These are phyloP conservation scores for Cheilosia pagana DNA, from an alignment of 2,888 invertebrate genomes.

Conservation along the genomic window DNA sequence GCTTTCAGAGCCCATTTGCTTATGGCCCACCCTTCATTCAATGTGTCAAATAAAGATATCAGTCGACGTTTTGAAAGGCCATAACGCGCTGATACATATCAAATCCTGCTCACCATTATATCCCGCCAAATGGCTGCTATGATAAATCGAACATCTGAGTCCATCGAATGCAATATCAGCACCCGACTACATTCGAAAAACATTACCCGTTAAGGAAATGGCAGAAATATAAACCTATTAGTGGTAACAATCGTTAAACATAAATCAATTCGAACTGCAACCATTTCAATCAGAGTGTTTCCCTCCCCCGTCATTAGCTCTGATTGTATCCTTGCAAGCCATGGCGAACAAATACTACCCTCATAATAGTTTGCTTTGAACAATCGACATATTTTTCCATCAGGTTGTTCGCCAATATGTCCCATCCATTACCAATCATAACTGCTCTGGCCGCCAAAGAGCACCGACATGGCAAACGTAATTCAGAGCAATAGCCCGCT, in stretches of 20 bases:
- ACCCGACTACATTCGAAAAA: constrained; percentile 45
- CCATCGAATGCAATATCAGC: constrained; percentile 23
- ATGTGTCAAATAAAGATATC: no score
- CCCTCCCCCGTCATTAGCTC: constrained; percentile 6
- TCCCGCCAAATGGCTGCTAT: neutral
- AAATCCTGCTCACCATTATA: neutral
- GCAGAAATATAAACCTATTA: constrained; percentile 34
- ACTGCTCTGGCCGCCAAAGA: neutral
- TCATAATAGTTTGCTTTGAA: constrained; percentile 15
- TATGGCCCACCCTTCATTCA: no score
- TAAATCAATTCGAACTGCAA: constrained; percentile 60
- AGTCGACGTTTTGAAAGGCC: no score
- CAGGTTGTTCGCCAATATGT: constrained; percentile 30
- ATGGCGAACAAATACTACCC: constrained; percentile 15
- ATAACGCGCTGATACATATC: no score
- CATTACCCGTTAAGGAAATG: constrained; percentile 16
- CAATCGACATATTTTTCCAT: constrained; percentile 33
- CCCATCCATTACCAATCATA: constrained; percentile 16
- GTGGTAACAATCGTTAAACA: constrained; percentile 20
- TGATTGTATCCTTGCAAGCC: constrained; percentile 2
- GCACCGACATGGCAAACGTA: constrained; percentile 8
- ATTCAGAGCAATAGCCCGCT: constrained; percentile 53
- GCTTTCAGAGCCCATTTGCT: no score
- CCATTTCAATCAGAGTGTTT: constrained; percentile 34
- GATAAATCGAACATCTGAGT: constrained; percentile 40